Percentiles rank a stretch among this genome's conserved stretches.
These are phyloP conservation scores for Aethes cnicana DNA, from an alignment of 2,888 invertebrate species.

Conservation along the genomic window DNA sequence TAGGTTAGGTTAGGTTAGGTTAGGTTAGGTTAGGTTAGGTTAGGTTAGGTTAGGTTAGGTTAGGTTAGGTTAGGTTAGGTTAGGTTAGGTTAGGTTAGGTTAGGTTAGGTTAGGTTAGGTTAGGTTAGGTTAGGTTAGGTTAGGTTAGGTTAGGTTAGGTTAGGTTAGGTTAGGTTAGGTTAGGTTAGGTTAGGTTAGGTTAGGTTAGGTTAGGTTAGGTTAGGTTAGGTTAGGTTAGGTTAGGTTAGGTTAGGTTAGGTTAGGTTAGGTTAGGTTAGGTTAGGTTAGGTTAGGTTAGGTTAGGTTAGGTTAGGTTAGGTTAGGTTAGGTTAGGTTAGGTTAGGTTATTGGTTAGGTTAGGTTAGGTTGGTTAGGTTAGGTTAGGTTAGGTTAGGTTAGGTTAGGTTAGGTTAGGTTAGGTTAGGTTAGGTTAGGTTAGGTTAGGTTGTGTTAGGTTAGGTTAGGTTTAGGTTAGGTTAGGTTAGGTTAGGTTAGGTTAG, in stretches of 20 bases:
- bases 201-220: slow-evolving; percentile 30
- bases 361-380: background rate
- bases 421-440: slow-evolving; percentile 6
- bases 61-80: slow-evolving; percentile 29
- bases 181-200: slow-evolving; percentile 31
- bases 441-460: slow-evolving; percentile 22
- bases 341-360: background rate
- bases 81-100: slow-evolving; percentile 24
- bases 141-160: slow-evolving; percentile 28
- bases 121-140: slow-evolving; percentile 26
- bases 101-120: slow-evolving; percentile 30
- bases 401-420: slow-evolving; percentile 6
- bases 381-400: slow-evolving; percentile 18
- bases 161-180: slow-evolving; percentile 30
- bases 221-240: slow-evolving; percentile 24
- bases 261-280: slow-evolving; percentile 14
- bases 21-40: slow-evolving; percentile 29
- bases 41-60: slow-evolving; percentile 25
- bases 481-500: slow-evolving; percentile 16
- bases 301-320: slow-evolving; percentile 19
- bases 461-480: background rate
- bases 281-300: slow-evolving; percentile 14
- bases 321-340: slow-evolving; percentile 24
- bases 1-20: slow-evolving; percentile 25
- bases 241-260: slow-evolving; percentile 15